phyloP scores from a whole-genome alignment of 23 tunicate genomes.

The Ciona savignyi region DNA sequence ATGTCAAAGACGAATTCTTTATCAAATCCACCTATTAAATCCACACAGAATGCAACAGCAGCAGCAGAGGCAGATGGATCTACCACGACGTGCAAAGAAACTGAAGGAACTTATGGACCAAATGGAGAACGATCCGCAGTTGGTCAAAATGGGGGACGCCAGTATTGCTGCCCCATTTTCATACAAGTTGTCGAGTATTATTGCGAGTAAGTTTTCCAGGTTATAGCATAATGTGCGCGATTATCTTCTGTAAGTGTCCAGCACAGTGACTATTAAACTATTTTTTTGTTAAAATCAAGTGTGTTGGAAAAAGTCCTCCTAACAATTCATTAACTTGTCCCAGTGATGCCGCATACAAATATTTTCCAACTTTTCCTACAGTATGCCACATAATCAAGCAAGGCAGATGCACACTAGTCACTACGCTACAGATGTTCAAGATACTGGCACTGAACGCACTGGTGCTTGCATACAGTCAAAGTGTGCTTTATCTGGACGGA shows the following conservation, averaged over 20 bases:
- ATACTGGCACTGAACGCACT: slow-evolving; percentile 92
- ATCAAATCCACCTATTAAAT: too few relatives aligned
- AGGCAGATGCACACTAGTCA: slow-evolving; percentile 96
- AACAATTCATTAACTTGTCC: too few relatives aligned
- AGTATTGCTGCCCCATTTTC: slow-evolving; percentile 98
- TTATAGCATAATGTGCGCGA: too few relatives aligned
- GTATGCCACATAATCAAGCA: slow-evolving; percentile 99
- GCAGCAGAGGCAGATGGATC: slow-evolving; percentile 27
- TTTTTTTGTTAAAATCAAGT: too few relatives aligned
- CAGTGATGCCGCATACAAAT: too few relatives aligned
- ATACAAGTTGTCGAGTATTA: slow-evolving; percentile 74
- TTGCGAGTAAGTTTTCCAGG: slow-evolving; percentile 79
- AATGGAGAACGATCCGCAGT: slow-evolving; percentile 71
- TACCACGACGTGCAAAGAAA: slow-evolving; percentile 24
- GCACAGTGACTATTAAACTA: too few relatives aligned
- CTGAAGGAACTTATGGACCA: slow-evolving; percentile 65
- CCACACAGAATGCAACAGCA: background rate
- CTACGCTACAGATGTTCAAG: slow-evolving; percentile 96
- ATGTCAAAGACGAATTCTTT: too few relatives aligned
- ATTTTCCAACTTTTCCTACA: slow-evolving; percentile 24
- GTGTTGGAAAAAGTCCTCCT: too few relatives aligned
- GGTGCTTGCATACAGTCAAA: slow-evolving; percentile 90
- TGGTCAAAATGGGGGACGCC: slow-evolving; percentile 97
- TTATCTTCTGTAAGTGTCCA: too few relatives aligned
- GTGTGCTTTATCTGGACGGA: slow-evolving; percentile 89